Percentiles rank a stretch among this genome's conserved stretches.
Evolutionary conservation across 92 coral and sea anemone genomes (phyloP).

Genomic region (Porites evermanni): DNA sequence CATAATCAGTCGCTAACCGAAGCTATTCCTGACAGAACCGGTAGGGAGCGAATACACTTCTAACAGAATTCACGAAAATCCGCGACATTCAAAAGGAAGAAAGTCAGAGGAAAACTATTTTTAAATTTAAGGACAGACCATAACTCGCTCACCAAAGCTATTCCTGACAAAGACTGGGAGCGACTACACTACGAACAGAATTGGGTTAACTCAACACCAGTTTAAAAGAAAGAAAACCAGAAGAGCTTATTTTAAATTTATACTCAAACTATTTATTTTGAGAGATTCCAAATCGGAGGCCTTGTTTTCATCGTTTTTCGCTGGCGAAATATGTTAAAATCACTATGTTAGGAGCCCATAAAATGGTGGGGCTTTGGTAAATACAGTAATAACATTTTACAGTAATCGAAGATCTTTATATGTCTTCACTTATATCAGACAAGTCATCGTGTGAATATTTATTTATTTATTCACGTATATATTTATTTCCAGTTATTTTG

Average conservation of each 20-base stretch:
- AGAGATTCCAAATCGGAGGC: neutral
- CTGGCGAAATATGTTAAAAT: conserved; percentile 25
- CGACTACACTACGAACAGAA: neutral
- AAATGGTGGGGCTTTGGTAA: too few species aligned
- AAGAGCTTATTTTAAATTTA: neutral
- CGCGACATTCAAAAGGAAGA: too few species aligned
- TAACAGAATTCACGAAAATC: too few species aligned
- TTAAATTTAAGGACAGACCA: too few species aligned
- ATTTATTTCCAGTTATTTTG: neutral
- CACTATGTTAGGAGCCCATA: neutral
- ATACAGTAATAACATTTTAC: too few species aligned
- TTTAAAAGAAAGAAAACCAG: neutral
- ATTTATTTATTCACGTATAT: neutral
- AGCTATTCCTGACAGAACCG: neutral
- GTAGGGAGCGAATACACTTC: neutral
- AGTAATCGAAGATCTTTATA: too few species aligned
- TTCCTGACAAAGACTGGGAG: neutral
- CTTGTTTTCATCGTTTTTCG: conserved; percentile 3
- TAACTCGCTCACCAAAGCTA: neutral
- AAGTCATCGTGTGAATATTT: neutral
- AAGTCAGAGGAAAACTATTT: too few species aligned
- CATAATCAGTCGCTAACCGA: neutral
- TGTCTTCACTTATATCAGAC: neutral
- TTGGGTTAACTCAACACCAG: neutral
- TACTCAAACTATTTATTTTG: neutral